Conservation (phyloP, 1,140 invertebrate genomes). For the Doryteuthis pealeii region DNA sequence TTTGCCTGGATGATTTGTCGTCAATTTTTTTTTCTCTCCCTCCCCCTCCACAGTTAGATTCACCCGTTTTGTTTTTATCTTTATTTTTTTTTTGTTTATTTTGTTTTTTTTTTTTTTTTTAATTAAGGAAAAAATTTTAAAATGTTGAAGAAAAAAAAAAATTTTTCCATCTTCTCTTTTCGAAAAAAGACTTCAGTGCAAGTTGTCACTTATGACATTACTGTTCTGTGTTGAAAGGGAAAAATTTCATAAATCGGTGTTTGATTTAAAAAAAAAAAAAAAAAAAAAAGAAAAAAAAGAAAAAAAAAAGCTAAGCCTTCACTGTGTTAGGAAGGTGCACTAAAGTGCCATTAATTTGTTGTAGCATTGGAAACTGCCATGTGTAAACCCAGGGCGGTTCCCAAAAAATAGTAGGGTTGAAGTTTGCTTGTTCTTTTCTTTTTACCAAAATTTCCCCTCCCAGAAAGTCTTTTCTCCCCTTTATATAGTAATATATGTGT, state of each 20-base stretch:
- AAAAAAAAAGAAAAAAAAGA: no score
- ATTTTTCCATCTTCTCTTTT: no score
- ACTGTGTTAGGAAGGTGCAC: conserved; percentile 4
- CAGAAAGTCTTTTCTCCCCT: background rate
- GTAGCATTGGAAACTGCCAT: conserved; percentile 4
- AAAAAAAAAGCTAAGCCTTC: conserved; percentile 6
- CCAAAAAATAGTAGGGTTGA: background rate
- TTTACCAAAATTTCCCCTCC: background rate
- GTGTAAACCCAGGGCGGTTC: background rate
- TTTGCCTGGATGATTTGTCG: conserved; percentile 7
- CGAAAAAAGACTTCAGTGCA: background rate
- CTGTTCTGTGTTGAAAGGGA: conserved; percentile 10
- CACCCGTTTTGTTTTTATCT: background rate
- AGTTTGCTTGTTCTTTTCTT: background rate
- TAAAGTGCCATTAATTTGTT: conserved; percentile 8
- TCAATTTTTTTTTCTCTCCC: background rate
- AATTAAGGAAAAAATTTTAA: no score
- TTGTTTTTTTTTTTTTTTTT: conserved; percentile 9
- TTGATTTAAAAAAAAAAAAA: background rate
- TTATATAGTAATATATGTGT: no score
- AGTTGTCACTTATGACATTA: conserved; percentile 9
- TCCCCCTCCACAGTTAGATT: background rate
- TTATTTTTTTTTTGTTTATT: no score
- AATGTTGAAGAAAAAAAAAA: no score
- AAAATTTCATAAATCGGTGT: conserved; percentile 6